Conservation (phyloP, 2,888 invertebrate genomes). For the Belgica antarctica region DNA sequence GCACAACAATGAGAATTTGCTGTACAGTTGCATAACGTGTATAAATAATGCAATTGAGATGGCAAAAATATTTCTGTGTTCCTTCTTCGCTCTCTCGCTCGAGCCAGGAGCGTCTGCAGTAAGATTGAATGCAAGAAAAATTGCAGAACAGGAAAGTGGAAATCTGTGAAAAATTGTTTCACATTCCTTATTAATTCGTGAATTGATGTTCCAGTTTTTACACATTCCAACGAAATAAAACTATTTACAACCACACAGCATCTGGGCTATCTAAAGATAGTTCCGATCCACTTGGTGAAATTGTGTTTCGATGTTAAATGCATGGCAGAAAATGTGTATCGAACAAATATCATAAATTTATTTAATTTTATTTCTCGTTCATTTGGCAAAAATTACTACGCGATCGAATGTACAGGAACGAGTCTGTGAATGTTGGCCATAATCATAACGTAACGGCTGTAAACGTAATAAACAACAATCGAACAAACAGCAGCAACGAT, state of each 20-base stretch:
- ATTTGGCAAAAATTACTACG: background rate
- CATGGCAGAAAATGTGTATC: slow-evolving; percentile 11
- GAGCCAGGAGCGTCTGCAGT: too few relatives aligned
- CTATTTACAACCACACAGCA: background rate
- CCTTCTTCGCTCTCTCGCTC: background rate
- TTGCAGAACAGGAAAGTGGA: background rate
- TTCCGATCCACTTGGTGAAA: slow-evolving; percentile 11
- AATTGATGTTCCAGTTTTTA: too few relatives aligned
- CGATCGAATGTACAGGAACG: too few relatives aligned
- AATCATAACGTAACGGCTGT: background rate
- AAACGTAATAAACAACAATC: slow-evolving; percentile 14
- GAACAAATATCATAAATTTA: slow-evolving; percentile 35
- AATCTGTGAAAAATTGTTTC: too few relatives aligned
- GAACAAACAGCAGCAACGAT: slow-evolving; percentile 6
- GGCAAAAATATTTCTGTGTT: slow-evolving; percentile 9
- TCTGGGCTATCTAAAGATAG: background rate
- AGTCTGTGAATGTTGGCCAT: slow-evolving; percentile 1
- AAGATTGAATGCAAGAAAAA: slow-evolving; percentile 1
- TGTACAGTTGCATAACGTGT: slow-evolving; percentile 12
- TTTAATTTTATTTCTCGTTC: slow-evolving; percentile 30
- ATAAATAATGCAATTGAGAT: slow-evolving; percentile 27
- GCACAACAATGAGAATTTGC: slow-evolving; percentile 9
- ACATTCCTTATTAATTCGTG: too few relatives aligned
- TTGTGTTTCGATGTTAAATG: slow-evolving; percentile 13
- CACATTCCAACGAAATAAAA: too few relatives aligned